These are phyloP conservation scores for Aphelinus certus DNA, from an alignment of 1,140 invertebrate genomes.

Conservation along the genomic window DNA sequence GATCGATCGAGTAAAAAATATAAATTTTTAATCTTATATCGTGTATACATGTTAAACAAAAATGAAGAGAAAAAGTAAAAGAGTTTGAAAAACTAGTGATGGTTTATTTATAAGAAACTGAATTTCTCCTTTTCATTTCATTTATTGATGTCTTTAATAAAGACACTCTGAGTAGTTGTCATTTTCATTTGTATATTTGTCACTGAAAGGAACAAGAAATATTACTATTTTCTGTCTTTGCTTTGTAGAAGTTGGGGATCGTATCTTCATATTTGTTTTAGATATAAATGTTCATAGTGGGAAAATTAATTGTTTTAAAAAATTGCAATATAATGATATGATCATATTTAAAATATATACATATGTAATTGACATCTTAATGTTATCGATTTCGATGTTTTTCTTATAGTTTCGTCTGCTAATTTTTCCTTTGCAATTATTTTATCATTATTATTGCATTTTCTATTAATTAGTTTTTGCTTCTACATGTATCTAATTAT, in stretches of 20 bases:
- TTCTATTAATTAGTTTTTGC: constrained; percentile 43
- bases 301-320: no score
- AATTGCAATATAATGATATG: no score
- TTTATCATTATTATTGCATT: no score
- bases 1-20: constrained; percentile 20
- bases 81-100: not conserved
- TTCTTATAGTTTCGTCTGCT: no score
- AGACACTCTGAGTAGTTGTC: not conserved
- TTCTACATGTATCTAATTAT: constrained; percentile 50
- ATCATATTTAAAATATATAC: no score
- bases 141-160: not conserved
- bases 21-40: constrained; percentile 41
- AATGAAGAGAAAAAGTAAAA: constrained; percentile 21
- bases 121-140: constrained; percentile 23
- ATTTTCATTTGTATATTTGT: not conserved
- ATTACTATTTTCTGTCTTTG: constrained; percentile 9
- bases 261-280: not conserved
- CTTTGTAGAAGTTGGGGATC: constrained; percentile 5
- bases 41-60: constrained; percentile 20
- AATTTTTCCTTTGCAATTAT: no score
- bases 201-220: constrained; percentile 5
- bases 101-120: no score
- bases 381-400: no score
- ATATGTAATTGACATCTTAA: no score
- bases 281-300: no score